Evolutionary conservation across 1,140 invertebrate species (phyloP).

Genomic region (Leptoteleia sp.): DNA sequence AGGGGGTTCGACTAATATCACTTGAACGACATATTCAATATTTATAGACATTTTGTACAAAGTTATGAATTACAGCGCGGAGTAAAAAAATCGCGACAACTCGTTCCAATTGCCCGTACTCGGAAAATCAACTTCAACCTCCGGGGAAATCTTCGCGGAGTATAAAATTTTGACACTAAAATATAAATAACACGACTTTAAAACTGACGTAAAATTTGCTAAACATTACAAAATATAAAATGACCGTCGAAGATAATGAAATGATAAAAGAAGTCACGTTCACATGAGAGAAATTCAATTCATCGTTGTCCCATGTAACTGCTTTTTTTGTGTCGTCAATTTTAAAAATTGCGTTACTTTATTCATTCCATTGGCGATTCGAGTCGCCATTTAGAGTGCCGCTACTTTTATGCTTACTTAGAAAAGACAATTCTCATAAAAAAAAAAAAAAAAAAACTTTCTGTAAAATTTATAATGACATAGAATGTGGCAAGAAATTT

Average conservation of each 20-base stretch:
- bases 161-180: constrained; percentile 47
- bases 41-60: background rate
- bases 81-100: constrained; percentile 42
- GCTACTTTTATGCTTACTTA: too few species aligned
- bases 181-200: constrained; percentile 47
- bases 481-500: too few species aligned
- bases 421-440: too few species aligned
- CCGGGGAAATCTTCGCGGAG: constrained; percentile 43
- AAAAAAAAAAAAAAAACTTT: too few species aligned
- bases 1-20: background rate
- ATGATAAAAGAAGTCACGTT: too few species aligned
- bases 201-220: constrained; percentile 29
- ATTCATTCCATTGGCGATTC: too few species aligned
- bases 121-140: constrained; percentile 29
- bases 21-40: constrained; percentile 1
- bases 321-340: too few species aligned
- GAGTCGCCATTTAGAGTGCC: too few species aligned
- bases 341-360: too few species aligned
- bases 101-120: constrained; percentile 23
- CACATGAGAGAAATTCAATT: too few species aligned
- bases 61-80: constrained; percentile 8
- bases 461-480: too few species aligned
- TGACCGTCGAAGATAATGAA: background rate
- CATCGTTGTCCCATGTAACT: too few species aligned
- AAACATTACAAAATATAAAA: constrained; percentile 16